phyloP scores from a whole-genome alignment of 2,888 invertebrate species.

The Drosophila bunnanda region DNA sequence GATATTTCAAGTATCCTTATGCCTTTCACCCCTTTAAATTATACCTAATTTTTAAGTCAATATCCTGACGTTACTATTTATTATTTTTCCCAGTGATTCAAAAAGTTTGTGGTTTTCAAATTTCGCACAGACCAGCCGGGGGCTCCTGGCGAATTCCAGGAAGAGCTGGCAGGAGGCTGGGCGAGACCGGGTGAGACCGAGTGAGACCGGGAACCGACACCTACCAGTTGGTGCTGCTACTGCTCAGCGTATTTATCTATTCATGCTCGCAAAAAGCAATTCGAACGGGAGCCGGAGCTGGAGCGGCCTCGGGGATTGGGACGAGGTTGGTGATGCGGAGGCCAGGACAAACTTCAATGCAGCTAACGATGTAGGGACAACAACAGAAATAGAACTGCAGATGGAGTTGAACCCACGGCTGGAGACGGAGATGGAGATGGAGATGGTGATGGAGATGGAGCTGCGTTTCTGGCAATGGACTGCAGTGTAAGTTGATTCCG shows the following conservation, averaged over 20 bases:
- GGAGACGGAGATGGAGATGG: slow-evolving; percentile 37
- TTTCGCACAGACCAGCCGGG: slow-evolving; percentile 54
- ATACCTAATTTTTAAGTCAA: background rate
- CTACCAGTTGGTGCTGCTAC: slow-evolving; percentile 45
- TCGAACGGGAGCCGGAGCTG: slow-evolving; percentile 37
- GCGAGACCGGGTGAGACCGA: slow-evolving; percentile 14
- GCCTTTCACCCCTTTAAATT: no score
- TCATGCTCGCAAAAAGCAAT: slow-evolving; percentile 75
- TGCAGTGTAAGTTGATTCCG: slow-evolving; percentile 74
- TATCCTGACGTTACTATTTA: background rate
- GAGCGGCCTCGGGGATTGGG: slow-evolving; percentile 4
- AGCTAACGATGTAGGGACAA: slow-evolving; percentile 76
- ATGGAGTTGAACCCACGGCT: slow-evolving; percentile 33
- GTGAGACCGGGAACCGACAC: slow-evolving; percentile 37
- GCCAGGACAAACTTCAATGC: slow-evolving; percentile 68
- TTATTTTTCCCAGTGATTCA: slow-evolving; percentile 44
- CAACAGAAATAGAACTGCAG: slow-evolving; percentile 40
- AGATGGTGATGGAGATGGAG: slow-evolving; percentile 36
- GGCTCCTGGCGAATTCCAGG: slow-evolving; percentile 15
- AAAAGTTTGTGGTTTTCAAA: slow-evolving; percentile 73
- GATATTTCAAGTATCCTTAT: no score
- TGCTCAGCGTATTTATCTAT: slow-evolving; percentile 75
- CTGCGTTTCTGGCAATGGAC: slow-evolving; percentile 63
- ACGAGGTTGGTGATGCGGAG: background rate
- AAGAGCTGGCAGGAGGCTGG: slow-evolving; percentile 17